These are phyloP conservation scores for Chaetodon trifasciatus DNA, from an alignment of 2,797 vertebrate genomes.

Conservation along the genomic window DNA sequence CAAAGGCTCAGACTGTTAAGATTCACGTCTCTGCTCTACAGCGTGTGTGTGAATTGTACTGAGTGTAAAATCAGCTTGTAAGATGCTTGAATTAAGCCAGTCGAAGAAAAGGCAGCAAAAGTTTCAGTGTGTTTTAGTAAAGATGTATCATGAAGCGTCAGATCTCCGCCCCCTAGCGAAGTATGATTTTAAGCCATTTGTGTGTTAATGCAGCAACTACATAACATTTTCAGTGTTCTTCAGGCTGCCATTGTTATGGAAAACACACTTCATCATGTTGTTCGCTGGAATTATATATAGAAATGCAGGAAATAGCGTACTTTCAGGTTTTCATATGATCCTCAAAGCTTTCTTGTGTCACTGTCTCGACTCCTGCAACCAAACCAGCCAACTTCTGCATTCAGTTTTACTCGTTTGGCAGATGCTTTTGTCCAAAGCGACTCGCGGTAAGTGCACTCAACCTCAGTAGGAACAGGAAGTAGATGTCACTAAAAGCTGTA, in stretches of 20 bases:
- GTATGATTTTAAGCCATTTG: too few species aligned
- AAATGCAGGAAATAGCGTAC: neutral
- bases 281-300: neutral
- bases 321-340: neutral
- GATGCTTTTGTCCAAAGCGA: neutral
- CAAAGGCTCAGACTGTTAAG: slow-evolving; percentile 17
- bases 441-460: neutral
- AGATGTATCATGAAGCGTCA: neutral
- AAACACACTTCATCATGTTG: neutral
- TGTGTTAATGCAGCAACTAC: neutral
- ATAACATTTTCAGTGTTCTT: neutral
- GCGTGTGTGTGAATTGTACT: neutral
- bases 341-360: neutral
- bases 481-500: neutral
- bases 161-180: neutral
- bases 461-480: neutral
- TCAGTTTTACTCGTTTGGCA: neutral
- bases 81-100: too few species aligned
- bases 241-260: neutral
- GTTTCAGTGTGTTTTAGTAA: neutral
- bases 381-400: neutral
- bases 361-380: neutral
- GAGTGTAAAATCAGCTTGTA: too few species aligned
- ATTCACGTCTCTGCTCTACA: slow-evolving; percentile 20
- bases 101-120: too few species aligned